phyloP scores from a whole-genome alignment of 2,797 vertebrate species.

The Thunnus albacares region DNA sequence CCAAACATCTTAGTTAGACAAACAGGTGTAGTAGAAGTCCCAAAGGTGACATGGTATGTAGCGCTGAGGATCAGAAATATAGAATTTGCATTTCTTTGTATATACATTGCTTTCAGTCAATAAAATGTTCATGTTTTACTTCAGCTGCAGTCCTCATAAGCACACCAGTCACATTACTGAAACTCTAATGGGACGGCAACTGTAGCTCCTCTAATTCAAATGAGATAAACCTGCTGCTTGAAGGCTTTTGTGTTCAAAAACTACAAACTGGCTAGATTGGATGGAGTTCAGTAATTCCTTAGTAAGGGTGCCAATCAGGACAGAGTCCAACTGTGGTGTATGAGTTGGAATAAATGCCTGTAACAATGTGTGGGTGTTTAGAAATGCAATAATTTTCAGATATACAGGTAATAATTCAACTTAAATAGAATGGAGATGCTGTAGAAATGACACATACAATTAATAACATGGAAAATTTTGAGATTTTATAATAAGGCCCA shows the following conservation, averaged over 20 bases:
- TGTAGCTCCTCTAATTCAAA: constrained; percentile 39
- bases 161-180: background rate
- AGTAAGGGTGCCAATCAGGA: constrained; percentile 5
- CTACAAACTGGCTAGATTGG: constrained; percentile 20
- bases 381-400: background rate
- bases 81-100: background rate
- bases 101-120: background rate
- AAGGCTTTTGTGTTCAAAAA: constrained; percentile 34
- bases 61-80: background rate
- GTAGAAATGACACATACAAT: background rate
- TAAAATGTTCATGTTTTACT: constrained; percentile 2
- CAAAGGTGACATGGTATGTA: background rate
- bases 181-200: background rate
- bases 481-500: too few relatives aligned
- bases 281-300: constrained; percentile 14
- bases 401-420: background rate
- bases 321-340: background rate
- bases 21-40: background rate
- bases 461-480: background rate
- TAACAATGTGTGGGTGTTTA: background rate
- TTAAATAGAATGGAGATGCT: background rate
- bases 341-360: background rate
- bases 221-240: constrained; percentile 8
- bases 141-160: background rate
- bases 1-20: background rate